These are phyloP conservation scores for Hydriomena furcata DNA, from an alignment of 2,888 invertebrate species.

Conservation along the genomic window DNA sequence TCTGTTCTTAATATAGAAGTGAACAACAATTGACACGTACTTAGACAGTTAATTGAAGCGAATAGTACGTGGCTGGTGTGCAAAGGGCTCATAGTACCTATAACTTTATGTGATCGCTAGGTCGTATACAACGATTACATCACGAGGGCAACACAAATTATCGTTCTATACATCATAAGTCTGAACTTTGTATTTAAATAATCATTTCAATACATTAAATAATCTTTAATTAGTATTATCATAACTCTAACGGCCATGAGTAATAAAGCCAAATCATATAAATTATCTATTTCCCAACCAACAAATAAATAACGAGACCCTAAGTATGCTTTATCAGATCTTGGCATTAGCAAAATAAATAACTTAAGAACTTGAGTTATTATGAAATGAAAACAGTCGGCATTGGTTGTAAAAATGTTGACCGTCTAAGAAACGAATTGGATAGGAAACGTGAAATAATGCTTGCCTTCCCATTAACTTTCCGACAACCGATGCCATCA, in stretches of 20 bases:
- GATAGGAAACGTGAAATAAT: too few species aligned
- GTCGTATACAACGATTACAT: slow-evolving; percentile 28
- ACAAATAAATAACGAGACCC: slow-evolving; percentile 9
- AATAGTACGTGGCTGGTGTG: slow-evolving; percentile 28
- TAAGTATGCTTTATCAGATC: slow-evolving; percentile 7
- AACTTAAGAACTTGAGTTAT: slow-evolving; percentile 9
- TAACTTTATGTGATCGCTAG: slow-evolving; percentile 8
- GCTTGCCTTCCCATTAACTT: too few species aligned
- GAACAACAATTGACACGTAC: slow-evolving; percentile 68
- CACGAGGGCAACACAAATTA: slow-evolving; percentile 6
- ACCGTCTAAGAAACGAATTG: neutral
- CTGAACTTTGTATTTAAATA: neutral
- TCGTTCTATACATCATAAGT: neutral
- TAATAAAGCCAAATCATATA: neutral
- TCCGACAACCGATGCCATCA: neutral
- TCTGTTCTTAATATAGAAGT: slow-evolving; percentile 66
- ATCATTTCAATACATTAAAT: neutral
- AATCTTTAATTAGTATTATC: neutral
- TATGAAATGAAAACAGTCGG: slow-evolving; percentile 9
- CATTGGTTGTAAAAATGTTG: neutral
- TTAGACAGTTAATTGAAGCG: slow-evolving; percentile 43
- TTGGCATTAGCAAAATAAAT: slow-evolving; percentile 17
- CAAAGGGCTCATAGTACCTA: slow-evolving; percentile 25
- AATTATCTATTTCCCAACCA: slow-evolving; percentile 14
- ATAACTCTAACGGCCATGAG: slow-evolving; percentile 1